phyloP scores from a whole-genome alignment of 2,888 invertebrate species.

The Epsilonema sp. region DNA sequence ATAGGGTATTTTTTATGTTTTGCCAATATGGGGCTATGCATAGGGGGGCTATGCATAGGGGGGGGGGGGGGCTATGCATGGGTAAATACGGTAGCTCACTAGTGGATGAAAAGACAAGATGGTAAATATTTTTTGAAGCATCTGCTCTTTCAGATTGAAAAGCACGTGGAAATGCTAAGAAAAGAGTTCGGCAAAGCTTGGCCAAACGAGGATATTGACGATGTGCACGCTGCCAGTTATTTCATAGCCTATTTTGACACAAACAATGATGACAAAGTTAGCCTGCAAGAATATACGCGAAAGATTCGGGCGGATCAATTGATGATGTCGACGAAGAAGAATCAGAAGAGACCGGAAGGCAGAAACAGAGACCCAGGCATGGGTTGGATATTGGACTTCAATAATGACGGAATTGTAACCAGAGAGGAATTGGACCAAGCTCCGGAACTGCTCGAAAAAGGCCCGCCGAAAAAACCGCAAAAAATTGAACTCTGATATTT shows the following conservation, averaged over 20 bases:
- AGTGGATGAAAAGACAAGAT: no score
- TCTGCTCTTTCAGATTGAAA: slow-evolving; percentile 14
- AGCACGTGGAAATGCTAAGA: slow-evolving; percentile 16
- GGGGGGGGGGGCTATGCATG: no score
- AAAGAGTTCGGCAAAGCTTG: slow-evolving; percentile 24
- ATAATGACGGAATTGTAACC: slow-evolving; percentile 25
- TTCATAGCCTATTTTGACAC: slow-evolving; percentile 26
- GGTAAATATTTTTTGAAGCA: no score
- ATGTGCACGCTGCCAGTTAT: slow-evolving; percentile 19
- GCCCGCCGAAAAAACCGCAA: no score
- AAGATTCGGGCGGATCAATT: background rate
- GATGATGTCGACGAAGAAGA: background rate
- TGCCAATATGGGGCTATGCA: no score
- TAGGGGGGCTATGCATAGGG: no score
- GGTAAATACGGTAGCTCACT: no score
- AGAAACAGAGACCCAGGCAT: slow-evolving; percentile 23
- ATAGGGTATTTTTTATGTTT: no score
- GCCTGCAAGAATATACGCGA: background rate
- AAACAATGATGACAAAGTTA: slow-evolving; percentile 16
- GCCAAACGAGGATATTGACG: slow-evolving; percentile 26
- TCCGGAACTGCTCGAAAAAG: slow-evolving; percentile 3
- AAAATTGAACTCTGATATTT: no score
- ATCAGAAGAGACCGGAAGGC: background rate
- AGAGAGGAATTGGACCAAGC: slow-evolving; percentile 14
- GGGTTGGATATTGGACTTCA: slow-evolving; percentile 26